Evolutionary conservation across 2,888 invertebrate species (phyloP).

Genomic region (Eledona agricola): DNA sequence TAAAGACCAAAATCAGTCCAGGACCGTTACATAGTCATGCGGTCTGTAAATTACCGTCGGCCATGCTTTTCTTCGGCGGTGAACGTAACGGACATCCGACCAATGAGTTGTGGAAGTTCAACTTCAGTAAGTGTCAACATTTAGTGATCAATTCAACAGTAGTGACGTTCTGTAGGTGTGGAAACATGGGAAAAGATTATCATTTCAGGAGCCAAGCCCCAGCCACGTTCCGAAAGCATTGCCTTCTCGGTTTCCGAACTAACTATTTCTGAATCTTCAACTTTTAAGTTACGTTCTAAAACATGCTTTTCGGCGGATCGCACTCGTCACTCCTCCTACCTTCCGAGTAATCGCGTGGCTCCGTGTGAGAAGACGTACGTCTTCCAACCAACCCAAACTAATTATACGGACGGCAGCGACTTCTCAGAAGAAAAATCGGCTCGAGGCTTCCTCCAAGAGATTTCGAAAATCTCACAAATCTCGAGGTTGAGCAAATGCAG

Average conservation of each 20-base stretch:
- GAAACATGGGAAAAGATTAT: conserved; percentile 80
- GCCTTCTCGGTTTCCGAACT: conserved; percentile 71
- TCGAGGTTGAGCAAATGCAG: conserved; percentile 75
- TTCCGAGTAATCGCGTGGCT: conserved; percentile 59
- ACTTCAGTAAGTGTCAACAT: conserved; percentile 76
- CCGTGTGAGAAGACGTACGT: conserved; percentile 62
- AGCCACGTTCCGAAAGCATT: conserved; percentile 74
- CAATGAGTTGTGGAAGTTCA: conserved; percentile 85
- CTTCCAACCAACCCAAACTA: conserved; percentile 61
- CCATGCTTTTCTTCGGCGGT: conserved; percentile 83
- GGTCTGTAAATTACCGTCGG: conserved; percentile 78
- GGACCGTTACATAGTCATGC: conserved; percentile 81
- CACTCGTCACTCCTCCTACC: conserved; percentile 61
- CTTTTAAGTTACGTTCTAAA: conserved; percentile 53
- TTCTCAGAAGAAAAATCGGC: conserved; percentile 37
- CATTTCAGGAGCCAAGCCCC: conserved; percentile 70
- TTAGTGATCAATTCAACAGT: not conserved
- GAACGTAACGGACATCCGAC: conserved; percentile 75
- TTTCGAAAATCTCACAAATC: conserved; percentile 75
- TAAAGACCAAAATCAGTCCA: conserved; percentile 72
- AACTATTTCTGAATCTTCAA: conserved; percentile 59
- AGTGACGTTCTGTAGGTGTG: conserved; percentile 64
- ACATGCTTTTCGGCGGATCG: conserved; percentile 59
- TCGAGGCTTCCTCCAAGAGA: conserved; percentile 65
- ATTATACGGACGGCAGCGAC: conserved; percentile 62